Evolutionary conservation across 2,888 invertebrate genomes (phyloP).

Genomic region (Trichacis sp.): DNA sequence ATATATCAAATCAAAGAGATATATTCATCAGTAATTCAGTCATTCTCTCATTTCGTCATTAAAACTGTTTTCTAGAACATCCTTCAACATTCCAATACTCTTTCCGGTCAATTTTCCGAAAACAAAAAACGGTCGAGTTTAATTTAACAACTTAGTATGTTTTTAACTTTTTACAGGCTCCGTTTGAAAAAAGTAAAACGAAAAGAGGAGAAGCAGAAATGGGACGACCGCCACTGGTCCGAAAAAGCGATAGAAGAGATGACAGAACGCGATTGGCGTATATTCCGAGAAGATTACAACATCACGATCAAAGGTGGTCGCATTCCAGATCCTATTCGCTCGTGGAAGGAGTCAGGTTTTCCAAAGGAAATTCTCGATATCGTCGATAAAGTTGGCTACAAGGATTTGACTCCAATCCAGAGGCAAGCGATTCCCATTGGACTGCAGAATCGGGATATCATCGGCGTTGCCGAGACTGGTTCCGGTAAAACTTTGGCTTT

Average conservation of each 20-base stretch:
- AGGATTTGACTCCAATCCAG: constrained; percentile 99
- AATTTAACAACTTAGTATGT: too few relatives aligned
- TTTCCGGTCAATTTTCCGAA: too few relatives aligned
- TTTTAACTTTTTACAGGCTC: constrained; percentile 65
- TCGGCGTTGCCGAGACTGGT: constrained; percentile 99
- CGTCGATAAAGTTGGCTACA: constrained; percentile 94
- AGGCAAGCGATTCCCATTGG: constrained; percentile 99
- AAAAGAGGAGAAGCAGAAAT: constrained; percentile 97
- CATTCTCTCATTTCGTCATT: too few relatives aligned
- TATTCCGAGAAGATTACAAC: constrained; percentile 99
- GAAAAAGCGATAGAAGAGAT: constrained; percentile 94
- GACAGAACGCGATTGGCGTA: constrained; percentile 99
- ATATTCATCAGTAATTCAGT: too few relatives aligned
- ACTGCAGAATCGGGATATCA: constrained; percentile 93
- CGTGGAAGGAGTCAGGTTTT: constrained; percentile 94
- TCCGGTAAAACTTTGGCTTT: constrained; percentile 99
- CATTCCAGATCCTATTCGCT: constrained; percentile 95
- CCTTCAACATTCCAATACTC: too few relatives aligned
- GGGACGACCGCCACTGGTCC: constrained; percentile 99
- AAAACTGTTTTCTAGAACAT: too few relatives aligned
- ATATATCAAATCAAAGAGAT: too few relatives aligned
- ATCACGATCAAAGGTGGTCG: constrained; percentile 97
- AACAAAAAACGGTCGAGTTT: too few relatives aligned
- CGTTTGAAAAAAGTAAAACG: constrained; percentile 92
- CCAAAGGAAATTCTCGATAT: constrained; percentile 92